Percentiles rank a stretch among this genome's conserved stretches.
Conservation (phyloP, 1,140 invertebrate species). For the Nomia melanderi region DNA sequence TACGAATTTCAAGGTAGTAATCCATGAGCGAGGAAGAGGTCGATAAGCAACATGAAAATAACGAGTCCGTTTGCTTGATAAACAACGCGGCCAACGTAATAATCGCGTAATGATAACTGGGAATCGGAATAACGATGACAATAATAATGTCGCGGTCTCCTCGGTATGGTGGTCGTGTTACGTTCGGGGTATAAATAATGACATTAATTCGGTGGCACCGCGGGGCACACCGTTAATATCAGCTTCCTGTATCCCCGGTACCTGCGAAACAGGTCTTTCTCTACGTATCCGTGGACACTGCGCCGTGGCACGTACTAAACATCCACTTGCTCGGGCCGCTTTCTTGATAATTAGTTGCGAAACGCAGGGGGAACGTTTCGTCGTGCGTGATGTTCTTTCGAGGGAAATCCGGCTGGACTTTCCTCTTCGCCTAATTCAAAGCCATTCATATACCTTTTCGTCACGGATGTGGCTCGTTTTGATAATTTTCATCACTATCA, state of each 20-base stretch:
- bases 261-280: constrained; percentile 12
- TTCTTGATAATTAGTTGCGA: background rate
- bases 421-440: too few species aligned
- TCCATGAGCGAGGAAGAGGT: too few species aligned
- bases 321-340: background rate
- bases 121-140: constrained; percentile 58
- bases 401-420: background rate
- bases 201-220: constrained; percentile 67
- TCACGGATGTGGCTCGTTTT: too few species aligned
- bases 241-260: constrained; percentile 14
- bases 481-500: too few species aligned
- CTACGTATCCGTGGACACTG: too few species aligned
- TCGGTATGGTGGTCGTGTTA: constrained; percentile 13
- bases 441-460: too few species aligned
- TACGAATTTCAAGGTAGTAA: too few species aligned
- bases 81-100: constrained; percentile 49
- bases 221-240: constrained; percentile 55
- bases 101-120: constrained; percentile 64
- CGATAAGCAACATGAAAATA: constrained; percentile 37
- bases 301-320: background rate
- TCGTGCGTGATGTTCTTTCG: background rate
- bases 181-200: constrained; percentile 66
- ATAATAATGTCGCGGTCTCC: constrained; percentile 56
- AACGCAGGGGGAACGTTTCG: background rate
- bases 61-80: constrained; percentile 51